Conservation (phyloP, 2,113 vertebrate species). For the Riparia riparia region DNA sequence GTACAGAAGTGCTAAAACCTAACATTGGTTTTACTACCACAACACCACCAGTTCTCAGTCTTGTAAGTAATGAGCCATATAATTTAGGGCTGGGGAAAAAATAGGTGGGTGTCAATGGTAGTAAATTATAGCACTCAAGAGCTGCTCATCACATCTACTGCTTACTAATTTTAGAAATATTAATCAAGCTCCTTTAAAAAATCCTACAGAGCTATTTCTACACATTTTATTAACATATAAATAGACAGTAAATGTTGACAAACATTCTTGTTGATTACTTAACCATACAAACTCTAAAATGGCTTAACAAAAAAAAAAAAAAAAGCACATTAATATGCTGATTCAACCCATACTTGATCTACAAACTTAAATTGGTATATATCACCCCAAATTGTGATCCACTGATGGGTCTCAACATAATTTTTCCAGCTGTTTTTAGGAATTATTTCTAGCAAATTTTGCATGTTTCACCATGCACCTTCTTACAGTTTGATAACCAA, state of each 20-base stretch:
- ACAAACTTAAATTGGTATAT: not conserved
- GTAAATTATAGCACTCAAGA: not conserved
- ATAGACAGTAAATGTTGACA: not conserved
- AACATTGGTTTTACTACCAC: not conserved
- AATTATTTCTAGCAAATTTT: not conserved
- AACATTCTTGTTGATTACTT: not conserved
- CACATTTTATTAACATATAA: not conserved
- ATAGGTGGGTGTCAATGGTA: not conserved
- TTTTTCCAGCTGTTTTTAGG: not conserved
- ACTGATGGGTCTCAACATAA: not conserved
- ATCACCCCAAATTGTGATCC: not conserved
- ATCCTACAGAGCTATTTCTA: not conserved
- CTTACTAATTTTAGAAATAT: conserved; percentile 15
- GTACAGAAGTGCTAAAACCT: not conserved
- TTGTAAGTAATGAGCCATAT: not conserved
- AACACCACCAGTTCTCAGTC: not conserved
- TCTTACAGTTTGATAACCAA: not conserved
- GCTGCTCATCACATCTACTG: not conserved
- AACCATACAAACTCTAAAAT: not conserved
- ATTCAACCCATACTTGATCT: not conserved
- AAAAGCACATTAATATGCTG: no score
- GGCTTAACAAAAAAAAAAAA: not conserved
- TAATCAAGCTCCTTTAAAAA: conserved; percentile 8
- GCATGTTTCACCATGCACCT: not conserved
- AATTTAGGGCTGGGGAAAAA: not conserved